These are phyloP conservation scores for Neosalanx taihuensis DNA, from an alignment of 2,797 vertebrate genomes.

Conservation along the genomic window DNA sequence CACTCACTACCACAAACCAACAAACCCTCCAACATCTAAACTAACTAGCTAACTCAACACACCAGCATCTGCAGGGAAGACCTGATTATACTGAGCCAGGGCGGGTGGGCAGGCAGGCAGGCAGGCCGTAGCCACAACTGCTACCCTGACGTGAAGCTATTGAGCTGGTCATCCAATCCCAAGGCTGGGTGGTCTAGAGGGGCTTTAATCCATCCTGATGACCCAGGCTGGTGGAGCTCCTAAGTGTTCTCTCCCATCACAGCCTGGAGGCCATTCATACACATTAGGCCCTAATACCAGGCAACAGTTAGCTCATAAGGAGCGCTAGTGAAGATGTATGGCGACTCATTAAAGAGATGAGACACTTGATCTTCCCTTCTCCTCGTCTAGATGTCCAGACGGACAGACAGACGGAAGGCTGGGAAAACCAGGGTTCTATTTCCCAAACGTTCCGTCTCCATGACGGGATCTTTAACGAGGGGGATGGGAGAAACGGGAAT, in stretches of 20 bases:
- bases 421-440: too few species aligned
- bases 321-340: slow-evolving; percentile 68
- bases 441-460: slow-evolving; percentile 16
- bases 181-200: slow-evolving; percentile 43
- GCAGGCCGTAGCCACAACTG: too few species aligned
- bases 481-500: slow-evolving; percentile 6
- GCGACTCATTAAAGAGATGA: slow-evolving; percentile 63
- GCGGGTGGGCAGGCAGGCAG: too few species aligned
- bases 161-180: slow-evolving; percentile 45
- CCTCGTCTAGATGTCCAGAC: too few species aligned
- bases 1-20: too few species aligned
- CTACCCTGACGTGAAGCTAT: too few species aligned
- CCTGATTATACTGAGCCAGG: too few species aligned
- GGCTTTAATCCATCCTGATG: slow-evolving; percentile 68
- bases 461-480: slow-evolving; percentile 24
- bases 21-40: too few species aligned
- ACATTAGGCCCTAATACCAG: slow-evolving; percentile 64
- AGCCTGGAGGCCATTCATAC: slow-evolving; percentile 62
- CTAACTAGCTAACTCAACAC: background rate
- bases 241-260: slow-evolving; percentile 62
- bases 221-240: slow-evolving; percentile 43
- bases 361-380: slow-evolving; percentile 38
- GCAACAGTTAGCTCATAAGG: slow-evolving; percentile 71
- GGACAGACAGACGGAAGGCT: too few species aligned
- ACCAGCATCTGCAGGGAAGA: background rate